Percentiles rank a stretch among this genome's conserved stretches.
phyloP scores from a whole-genome alignment of 2,797 vertebrate genomes.

The Glyptemys insculpta region DNA sequence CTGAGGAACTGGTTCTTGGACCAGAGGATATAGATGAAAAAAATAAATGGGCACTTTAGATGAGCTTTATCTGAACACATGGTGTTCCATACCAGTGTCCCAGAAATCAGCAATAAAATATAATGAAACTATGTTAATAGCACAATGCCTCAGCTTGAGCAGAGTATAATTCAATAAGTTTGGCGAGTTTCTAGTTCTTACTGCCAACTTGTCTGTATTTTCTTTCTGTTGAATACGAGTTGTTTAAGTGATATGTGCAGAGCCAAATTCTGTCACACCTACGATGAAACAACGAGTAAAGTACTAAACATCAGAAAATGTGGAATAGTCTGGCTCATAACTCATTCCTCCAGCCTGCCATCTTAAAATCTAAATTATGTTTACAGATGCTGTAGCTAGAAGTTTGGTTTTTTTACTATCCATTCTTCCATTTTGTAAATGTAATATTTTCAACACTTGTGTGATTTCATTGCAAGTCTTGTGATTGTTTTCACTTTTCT shows the following conservation, averaged over 20 bases:
- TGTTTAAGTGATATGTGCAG: neutral
- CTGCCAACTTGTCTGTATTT: neutral
- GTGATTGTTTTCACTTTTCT: neutral
- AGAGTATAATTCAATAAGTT: constrained; percentile 22
- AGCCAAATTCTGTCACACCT: neutral
- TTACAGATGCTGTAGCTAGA: neutral
- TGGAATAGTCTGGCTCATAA: neutral
- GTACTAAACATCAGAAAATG: neutral
- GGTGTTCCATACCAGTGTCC: constrained; percentile 7
- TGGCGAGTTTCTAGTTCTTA: neutral
- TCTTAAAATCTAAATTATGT: neutral
- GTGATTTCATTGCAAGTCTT: neutral
- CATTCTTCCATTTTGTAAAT: neutral
- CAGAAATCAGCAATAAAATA: constrained; percentile 54
- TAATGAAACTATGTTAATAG: constrained; percentile 13
- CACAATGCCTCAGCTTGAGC: neutral
- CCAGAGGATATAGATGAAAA: too few species aligned
- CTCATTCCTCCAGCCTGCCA: neutral
- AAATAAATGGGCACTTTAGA: constrained; percentile 32
- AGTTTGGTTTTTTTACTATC: neutral
- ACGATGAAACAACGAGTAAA: neutral
- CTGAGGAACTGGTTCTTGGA: too few species aligned
- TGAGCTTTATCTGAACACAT: constrained; percentile 64
- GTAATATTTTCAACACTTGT: neutral
- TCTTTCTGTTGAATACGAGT: neutral